Conservation (phyloP, 1,140 invertebrate species). For the Papilio polyxenes region DNA sequence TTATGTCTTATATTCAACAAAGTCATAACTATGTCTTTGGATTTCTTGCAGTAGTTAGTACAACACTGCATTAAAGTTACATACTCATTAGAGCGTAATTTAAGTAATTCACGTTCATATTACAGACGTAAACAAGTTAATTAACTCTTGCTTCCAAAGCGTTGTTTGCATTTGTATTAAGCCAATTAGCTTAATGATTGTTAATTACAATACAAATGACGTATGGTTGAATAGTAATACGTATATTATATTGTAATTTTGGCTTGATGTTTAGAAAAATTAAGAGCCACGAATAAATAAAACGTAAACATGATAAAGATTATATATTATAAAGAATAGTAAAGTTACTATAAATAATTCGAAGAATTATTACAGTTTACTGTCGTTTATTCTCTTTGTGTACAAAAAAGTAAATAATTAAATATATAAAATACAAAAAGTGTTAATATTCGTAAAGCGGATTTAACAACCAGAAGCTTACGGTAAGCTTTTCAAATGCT, state of each 20-base stretch:
- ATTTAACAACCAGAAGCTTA: constrained; percentile 12
- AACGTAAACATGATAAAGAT: no score
- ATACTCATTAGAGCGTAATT: neutral
- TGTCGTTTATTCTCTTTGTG: neutral
- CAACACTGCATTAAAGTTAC: neutral
- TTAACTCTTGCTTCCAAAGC: neutral
- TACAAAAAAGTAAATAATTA: neutral
- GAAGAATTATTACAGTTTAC: neutral
- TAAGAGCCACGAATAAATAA: no score
- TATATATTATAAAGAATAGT: no score
- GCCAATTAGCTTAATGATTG: neutral
- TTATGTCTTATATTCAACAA: neutral
- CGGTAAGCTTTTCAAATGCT: constrained; percentile 11
- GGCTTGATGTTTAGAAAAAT: no score
- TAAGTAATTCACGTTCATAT: neutral
- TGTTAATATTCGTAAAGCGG: neutral
- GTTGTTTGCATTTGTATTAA: neutral
- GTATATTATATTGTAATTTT: no score
- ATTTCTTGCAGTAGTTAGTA: neutral
- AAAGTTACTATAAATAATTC: no score
- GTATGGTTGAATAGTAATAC: neutral
- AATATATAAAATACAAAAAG: neutral
- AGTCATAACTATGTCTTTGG: neutral
- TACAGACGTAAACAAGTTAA: neutral
- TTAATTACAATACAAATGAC: neutral